These are phyloP conservation scores for Ivindomyrus marchei DNA, from an alignment of 2,113 vertebrate genomes.

Conservation along the genomic window DNA sequence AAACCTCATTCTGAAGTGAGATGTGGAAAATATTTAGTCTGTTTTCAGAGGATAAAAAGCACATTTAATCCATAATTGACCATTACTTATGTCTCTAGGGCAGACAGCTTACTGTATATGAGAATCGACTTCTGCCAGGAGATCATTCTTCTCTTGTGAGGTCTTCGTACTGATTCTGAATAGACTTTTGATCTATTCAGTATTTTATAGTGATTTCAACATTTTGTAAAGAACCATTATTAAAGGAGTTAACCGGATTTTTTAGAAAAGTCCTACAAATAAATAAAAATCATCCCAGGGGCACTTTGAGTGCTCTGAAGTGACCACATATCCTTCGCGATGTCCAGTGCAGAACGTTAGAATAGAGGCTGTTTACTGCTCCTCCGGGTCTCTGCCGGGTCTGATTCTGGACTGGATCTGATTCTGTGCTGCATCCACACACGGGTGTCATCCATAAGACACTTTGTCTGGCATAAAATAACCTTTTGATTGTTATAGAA, in stretches of 20 bases:
- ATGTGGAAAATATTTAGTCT: conserved; percentile 8
- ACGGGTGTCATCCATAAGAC: not conserved
- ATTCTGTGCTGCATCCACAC: not conserved
- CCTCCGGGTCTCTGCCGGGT: not conserved
- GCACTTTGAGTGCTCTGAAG: not conserved
- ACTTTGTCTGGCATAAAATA: not conserved
- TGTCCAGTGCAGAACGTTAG: not conserved
- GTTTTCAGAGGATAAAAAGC: conserved; percentile 2
- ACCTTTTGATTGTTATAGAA: not conserved
- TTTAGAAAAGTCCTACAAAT: not conserved
- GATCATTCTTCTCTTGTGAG: not conserved
- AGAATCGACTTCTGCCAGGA: not conserved
- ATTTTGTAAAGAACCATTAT: conserved; percentile 1
- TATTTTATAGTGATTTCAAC: not conserved
- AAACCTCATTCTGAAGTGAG: not conserved
- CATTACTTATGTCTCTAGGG: not conserved
- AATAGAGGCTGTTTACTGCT: not conserved
- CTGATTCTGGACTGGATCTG: not conserved
- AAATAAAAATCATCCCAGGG: not conserved
- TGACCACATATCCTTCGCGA: not conserved
- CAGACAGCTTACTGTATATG: not conserved
- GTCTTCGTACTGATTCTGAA: not conserved
- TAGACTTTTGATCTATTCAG: not conserved
- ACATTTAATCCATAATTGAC: conserved; percentile 5
- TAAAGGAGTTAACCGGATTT: not conserved